phyloP scores from a whole-genome alignment of 2,113 vertebrate genomes.

The Panthera tigris region DNA sequence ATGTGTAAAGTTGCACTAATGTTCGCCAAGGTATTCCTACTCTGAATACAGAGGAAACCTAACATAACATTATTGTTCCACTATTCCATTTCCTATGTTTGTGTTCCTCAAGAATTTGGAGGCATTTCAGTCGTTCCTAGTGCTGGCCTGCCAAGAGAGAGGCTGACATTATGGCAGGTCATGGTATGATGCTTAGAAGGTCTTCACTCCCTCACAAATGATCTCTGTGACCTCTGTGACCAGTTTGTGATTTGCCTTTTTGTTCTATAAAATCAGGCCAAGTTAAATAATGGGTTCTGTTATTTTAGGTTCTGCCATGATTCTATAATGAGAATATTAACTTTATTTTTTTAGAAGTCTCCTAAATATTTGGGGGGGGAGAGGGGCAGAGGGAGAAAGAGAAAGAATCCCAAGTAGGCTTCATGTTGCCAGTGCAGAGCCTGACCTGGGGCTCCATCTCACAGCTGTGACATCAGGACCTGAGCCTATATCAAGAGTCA shows the following conservation, averaged over 20 bases:
- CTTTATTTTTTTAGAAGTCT: no score
- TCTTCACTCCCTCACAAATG: background rate
- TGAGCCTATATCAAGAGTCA: no score
- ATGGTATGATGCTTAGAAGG: background rate
- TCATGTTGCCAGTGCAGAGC: no score
- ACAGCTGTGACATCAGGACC: no score
- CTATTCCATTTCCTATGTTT: background rate
- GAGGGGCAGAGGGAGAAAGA: no score
- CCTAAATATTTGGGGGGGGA: no score
- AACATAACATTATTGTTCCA: background rate
- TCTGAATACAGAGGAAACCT: background rate
- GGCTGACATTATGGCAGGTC: background rate
- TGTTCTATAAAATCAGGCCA: background rate
- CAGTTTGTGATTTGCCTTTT: constrained; percentile 9
- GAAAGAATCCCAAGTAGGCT: no score
- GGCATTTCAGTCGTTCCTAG: background rate
- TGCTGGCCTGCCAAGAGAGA: background rate
- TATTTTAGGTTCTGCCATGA: background rate
- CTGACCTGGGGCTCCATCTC: no score
- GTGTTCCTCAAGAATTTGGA: background rate
- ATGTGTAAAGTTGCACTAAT: background rate
- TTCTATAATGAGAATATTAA: background rate
- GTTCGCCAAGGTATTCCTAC: background rate
- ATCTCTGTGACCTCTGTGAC: background rate
- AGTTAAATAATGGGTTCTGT: background rate